Conservation (phyloP, 1,140 invertebrate genomes). For the Euwallacea similis region DNA sequence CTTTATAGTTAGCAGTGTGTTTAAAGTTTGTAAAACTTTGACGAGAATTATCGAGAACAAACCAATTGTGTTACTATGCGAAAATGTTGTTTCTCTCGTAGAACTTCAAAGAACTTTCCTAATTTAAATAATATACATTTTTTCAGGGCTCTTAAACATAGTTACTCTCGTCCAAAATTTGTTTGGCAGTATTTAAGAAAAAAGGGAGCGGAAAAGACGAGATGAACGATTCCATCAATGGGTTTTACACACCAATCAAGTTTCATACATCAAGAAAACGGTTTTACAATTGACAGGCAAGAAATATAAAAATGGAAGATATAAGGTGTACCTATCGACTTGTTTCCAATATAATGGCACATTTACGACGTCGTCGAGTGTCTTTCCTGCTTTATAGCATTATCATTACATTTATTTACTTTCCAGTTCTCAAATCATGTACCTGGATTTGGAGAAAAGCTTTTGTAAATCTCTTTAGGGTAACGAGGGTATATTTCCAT, state of each 20-base stretch:
- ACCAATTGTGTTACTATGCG: background rate
- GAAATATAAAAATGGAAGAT: constrained; percentile 5
- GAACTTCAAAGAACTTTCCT: no score
- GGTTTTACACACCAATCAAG: constrained; percentile 5
- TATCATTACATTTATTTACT: constrained; percentile 11
- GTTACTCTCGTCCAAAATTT: no score
- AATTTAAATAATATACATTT: no score
- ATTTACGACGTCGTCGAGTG: constrained; percentile 12
- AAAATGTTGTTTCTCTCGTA: background rate
- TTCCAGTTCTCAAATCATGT: background rate
- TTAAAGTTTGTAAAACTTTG: constrained; percentile 11
- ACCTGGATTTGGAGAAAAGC: background rate
- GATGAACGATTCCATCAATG: background rate
- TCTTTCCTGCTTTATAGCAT: constrained; percentile 3
- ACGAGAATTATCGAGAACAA: constrained; percentile 1
- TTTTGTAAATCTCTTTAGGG: background rate
- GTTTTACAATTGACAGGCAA: constrained; percentile 2
- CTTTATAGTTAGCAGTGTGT: constrained; percentile 4
- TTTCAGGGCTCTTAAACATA: no score
- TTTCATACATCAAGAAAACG: constrained; percentile 8
- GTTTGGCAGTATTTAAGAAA: no score
- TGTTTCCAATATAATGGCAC: constrained; percentile 5
- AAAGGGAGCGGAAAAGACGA: background rate
- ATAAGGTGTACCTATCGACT: constrained; percentile 9
- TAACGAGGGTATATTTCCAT: background rate